Conservation (phyloP, 2,888 invertebrate species). For the Limnephilus lunatus region DNA sequence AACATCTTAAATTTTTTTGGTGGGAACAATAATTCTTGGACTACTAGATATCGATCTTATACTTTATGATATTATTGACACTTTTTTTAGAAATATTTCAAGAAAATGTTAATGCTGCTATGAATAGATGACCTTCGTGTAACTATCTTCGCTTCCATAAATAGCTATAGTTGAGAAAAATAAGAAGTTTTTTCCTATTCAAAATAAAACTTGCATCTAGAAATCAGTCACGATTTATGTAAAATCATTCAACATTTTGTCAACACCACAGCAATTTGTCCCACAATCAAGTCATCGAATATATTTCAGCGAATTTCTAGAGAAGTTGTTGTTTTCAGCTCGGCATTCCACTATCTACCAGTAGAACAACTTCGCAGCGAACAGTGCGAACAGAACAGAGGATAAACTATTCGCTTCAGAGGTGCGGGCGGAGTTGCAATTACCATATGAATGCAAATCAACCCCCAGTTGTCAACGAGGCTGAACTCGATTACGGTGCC, state of each 20-base stretch:
- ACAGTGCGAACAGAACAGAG: background rate
- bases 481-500: slow-evolving; percentile 36
- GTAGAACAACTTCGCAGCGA: background rate
- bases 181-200: background rate
- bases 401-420: background rate
- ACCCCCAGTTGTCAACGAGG: slow-evolving; percentile 5
- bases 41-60: background rate
- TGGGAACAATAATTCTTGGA: background rate
- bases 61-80: background rate
- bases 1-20: no score
- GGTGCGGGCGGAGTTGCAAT: slow-evolving; percentile 7
- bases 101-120: no score
- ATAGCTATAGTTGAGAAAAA: background rate
- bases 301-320: background rate
- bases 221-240: background rate
- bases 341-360: background rate
- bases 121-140: background rate
- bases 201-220: background rate
- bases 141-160: background rate
- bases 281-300: background rate
- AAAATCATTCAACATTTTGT: background rate
- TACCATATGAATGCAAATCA: slow-evolving; percentile 48
- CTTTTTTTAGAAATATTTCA: background rate
- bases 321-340: background rate
- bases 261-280: background rate